Conservation (phyloP, 2,888 invertebrate species). For the Lomographa bimaculata region DNA sequence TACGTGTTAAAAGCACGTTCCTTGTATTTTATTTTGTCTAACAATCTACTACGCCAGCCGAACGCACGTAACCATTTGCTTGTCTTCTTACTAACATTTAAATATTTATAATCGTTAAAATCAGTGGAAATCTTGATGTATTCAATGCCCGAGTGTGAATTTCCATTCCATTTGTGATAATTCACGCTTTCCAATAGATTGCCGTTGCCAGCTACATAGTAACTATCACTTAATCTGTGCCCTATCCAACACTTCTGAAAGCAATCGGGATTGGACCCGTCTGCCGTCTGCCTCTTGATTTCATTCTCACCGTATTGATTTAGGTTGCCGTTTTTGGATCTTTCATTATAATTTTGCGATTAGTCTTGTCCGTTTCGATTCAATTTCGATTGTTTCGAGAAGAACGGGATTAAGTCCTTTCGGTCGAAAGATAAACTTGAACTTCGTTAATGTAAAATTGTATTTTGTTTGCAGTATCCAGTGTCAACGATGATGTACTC, state of each 20-base stretch:
- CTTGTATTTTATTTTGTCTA: constrained; percentile 11
- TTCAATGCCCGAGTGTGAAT: constrained; percentile 12
- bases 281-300: constrained; percentile 23
- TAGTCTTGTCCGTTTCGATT: constrained; percentile 20
- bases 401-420: constrained; percentile 1
- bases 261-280: constrained; percentile 25
- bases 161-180: constrained; percentile 23
- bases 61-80: constrained; percentile 23
- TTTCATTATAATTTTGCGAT: constrained; percentile 27
- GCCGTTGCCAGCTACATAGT: constrained; percentile 1
- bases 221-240: background rate
- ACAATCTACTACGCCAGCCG: constrained; percentile 13
- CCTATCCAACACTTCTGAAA: constrained; percentile 12
- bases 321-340: constrained; percentile 24
- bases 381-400: constrained; percentile 21
- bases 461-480: constrained; percentile 69
- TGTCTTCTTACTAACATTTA: constrained; percentile 2
- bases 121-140: constrained; percentile 9
- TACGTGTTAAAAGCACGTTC: constrained; percentile 10
- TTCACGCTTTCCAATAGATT: constrained; percentile 24
- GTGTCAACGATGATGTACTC: constrained; percentile 84
- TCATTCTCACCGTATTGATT: constrained; percentile 28
- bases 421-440: constrained; percentile 1
- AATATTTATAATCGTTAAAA: constrained; percentile 1
- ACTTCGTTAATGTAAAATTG: background rate